These are phyloP conservation scores for Hofmannophila pseudospretella DNA, from an alignment of 2,888 invertebrate genomes.

Conservation along the genomic window DNA sequence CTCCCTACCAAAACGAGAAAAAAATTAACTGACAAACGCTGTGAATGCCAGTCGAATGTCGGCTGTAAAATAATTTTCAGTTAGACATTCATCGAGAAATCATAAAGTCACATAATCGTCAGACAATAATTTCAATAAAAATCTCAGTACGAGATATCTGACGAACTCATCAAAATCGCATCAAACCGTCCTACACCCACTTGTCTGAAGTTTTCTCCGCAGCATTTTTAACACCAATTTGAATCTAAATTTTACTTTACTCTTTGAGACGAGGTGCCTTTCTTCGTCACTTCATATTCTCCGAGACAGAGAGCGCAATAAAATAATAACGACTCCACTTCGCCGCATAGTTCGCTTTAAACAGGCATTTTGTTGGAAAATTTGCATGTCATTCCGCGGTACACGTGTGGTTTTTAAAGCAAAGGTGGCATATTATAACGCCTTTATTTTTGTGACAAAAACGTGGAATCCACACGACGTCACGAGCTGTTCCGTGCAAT, in stretches of 20 bases:
- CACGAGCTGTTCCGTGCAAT: constrained; percentile 34
- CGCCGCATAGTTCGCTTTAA: constrained; percentile 31
- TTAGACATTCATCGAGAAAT: constrained; percentile 34
- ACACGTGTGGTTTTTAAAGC: constrained; percentile 6
- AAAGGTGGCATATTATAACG: constrained; percentile 35
- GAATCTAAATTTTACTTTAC: constrained; percentile 57
- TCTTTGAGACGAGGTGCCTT: constrained; percentile 37
- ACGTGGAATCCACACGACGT: constrained; percentile 36
- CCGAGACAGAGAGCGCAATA: constrained; percentile 39
- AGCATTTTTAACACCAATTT: constrained; percentile 62
- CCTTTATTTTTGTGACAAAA: constrained; percentile 35
- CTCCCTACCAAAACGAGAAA: not conserved
- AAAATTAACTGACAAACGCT: no score
- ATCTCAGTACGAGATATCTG: constrained; percentile 33
- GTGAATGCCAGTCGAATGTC: no score
- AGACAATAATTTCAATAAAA: constrained; percentile 54
- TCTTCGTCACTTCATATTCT: constrained; percentile 42
- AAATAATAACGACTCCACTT: constrained; percentile 42
- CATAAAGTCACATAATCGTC: constrained; percentile 39
- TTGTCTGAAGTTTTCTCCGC: constrained; percentile 30
- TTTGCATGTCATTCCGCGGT: constrained; percentile 19
- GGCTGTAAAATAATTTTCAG: constrained; percentile 40
- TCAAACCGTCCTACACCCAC: constrained; percentile 50
- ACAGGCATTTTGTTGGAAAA: constrained; percentile 22
- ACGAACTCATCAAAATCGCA: constrained; percentile 62